Conservation (phyloP, 2,888 invertebrate genomes). For the Dolichopus griseipennis region DNA sequence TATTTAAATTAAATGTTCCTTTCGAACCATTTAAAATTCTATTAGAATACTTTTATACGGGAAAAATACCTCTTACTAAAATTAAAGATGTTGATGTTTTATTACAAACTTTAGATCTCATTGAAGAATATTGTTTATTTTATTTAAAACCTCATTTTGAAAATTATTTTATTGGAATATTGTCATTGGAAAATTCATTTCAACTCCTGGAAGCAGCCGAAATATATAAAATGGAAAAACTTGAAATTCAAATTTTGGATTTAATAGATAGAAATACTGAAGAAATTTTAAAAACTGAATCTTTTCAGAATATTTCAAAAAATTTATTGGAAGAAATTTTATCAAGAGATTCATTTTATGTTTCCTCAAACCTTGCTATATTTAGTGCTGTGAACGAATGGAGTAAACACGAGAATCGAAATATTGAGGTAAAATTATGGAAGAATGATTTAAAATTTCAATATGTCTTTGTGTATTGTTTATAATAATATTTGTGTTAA, state of each 20-base stretch:
- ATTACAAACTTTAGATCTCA: slow-evolving; percentile 69
- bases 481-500: no score
- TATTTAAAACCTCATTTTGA: slow-evolving; percentile 84
- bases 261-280: slow-evolving; percentile 86
- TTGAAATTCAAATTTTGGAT: slow-evolving; percentile 72
- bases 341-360: slow-evolving; percentile 80
- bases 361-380: slow-evolving; percentile 90
- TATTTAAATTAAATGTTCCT: slow-evolving; percentile 77
- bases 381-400: slow-evolving; percentile 83
- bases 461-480: no score
- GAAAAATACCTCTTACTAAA: slow-evolving; percentile 54
- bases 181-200: slow-evolving; percentile 84
- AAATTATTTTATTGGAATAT: slow-evolving; percentile 80
- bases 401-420: slow-evolving; percentile 64
- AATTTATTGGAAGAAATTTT: slow-evolving; percentile 71
- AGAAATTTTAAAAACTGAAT: slow-evolving; percentile 74
- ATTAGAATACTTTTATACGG: slow-evolving; percentile 91
- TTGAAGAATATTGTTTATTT: slow-evolving; percentile 94
- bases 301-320: slow-evolving; percentile 74
- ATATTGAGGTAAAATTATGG: background rate
- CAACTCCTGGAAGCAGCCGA: slow-evolving; percentile 86
- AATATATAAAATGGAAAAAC: slow-evolving; percentile 55
- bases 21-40: slow-evolving; percentile 77
- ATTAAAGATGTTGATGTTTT: slow-evolving; percentile 58
- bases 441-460: no score